Evolutionary conservation across 2,113 vertebrate species (phyloP).

Genomic region (Plecotus auritus): DNA sequence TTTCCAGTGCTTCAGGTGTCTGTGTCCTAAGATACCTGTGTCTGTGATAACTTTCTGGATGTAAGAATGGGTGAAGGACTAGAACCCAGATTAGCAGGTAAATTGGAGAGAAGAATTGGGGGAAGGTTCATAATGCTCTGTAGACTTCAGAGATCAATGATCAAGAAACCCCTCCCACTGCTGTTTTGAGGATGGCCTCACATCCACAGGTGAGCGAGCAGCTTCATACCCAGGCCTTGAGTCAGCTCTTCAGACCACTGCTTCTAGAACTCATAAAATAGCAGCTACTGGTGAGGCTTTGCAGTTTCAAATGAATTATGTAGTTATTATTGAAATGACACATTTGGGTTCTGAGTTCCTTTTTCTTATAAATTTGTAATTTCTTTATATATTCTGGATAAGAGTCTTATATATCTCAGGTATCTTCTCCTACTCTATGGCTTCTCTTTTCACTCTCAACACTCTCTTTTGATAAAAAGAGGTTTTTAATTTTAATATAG

Average conservation of each 20-base stretch:
- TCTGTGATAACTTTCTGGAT: not conserved
- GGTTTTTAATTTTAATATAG: not conserved
- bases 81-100: not conserved
- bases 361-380: not conserved
- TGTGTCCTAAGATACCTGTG: not conserved
- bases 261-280: not conserved
- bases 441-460: not conserved
- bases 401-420: not conserved
- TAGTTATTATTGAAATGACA: not conserved
- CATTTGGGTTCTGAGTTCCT: not conserved
- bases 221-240: not conserved
- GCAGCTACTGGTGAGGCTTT: not conserved
- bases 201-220: not conserved
- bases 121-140: not conserved
- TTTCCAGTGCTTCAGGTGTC: not conserved
- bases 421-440: not conserved
- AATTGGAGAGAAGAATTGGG: not conserved
- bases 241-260: not conserved
- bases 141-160: not conserved
- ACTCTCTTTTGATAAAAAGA: not conserved
- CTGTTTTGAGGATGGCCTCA: not conserved
- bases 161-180: not conserved
- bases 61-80: not conserved
- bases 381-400: not conserved
- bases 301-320: not conserved